Evolutionary conservation across 2,888 invertebrate genomes (phyloP).

Genomic region (Dromius quadrimaculatus): DNA sequence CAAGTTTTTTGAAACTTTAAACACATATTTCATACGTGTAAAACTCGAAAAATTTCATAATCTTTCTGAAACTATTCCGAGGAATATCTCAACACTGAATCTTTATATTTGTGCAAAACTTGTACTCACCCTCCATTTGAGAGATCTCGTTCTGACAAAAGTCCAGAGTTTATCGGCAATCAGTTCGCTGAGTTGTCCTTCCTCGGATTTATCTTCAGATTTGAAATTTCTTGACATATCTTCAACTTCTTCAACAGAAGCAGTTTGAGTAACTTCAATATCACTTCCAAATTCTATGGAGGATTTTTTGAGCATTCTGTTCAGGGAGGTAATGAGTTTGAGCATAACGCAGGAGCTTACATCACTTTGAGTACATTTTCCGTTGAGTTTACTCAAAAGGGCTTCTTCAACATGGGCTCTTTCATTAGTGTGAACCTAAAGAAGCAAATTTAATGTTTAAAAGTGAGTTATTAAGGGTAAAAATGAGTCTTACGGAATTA

Average conservation of each 20-base stretch:
- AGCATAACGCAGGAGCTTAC: conserved; percentile 86
- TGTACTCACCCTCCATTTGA: conserved; percentile 77
- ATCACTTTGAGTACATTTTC: conserved; percentile 82
- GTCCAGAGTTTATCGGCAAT: conserved; percentile 81
- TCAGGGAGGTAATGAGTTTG: conserved; percentile 85
- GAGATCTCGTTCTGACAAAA: conserved; percentile 80
- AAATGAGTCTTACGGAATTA: conserved; percentile 63
- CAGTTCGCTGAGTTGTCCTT: conserved; percentile 72
- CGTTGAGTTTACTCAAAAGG: conserved; percentile 79
- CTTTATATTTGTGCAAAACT: too few species aligned
- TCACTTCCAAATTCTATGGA: conserved; percentile 82
- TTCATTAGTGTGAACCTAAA: conserved; percentile 66
- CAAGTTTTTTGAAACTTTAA: too few species aligned
- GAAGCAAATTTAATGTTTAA: too few species aligned
- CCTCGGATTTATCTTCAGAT: conserved; percentile 66
- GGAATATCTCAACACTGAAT: too few species aligned
- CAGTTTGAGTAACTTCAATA: conserved; percentile 79
- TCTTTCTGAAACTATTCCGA: too few species aligned
- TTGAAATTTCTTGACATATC: conserved; percentile 64
- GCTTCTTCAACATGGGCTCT: conserved; percentile 74
- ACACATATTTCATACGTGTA: too few species aligned
- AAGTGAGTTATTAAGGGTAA: not conserved
- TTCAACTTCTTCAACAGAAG: conserved; percentile 67
- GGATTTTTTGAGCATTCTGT: conserved; percentile 83
- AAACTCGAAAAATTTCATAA: too few species aligned